Conservation (phyloP, 1,140 invertebrate genomes). For the Psix sp. region DNA sequence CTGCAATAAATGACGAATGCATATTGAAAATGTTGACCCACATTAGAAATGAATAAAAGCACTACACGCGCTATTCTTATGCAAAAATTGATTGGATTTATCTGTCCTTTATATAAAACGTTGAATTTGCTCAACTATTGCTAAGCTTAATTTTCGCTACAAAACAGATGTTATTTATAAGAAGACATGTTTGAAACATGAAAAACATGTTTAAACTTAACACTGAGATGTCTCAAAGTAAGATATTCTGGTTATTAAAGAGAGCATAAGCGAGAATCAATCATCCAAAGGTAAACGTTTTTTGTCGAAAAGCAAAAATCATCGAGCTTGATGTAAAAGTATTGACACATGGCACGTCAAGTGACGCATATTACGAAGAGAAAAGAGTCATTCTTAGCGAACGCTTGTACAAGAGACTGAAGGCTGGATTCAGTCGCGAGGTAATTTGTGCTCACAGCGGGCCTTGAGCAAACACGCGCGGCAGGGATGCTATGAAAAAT, state of each 20-base stretch:
- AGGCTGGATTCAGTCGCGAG: constrained; percentile 73
- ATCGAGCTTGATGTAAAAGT: constrained; percentile 31
- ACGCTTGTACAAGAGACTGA: constrained; percentile 53
- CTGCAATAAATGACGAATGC: constrained; percentile 46
- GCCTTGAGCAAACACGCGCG: constrained; percentile 80
- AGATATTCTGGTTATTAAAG: too few relatives aligned
- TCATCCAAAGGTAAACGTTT: constrained; percentile 17
- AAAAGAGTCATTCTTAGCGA: constrained; percentile 61
- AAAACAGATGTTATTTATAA: too few relatives aligned
- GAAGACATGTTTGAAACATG: too few relatives aligned
- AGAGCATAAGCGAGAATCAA: constrained; percentile 23
- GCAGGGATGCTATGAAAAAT: constrained; percentile 77
- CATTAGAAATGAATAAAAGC: constrained; percentile 31
- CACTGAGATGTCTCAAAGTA: too few relatives aligned
- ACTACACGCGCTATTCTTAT: constrained; percentile 11
- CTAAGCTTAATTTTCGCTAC: too few relatives aligned
- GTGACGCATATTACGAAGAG: constrained; percentile 52
- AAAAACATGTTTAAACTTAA: too few relatives aligned
- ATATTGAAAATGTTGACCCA: constrained; percentile 39
- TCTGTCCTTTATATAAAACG: too few relatives aligned
- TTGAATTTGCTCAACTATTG: too few relatives aligned
- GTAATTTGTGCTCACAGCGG: constrained; percentile 82
- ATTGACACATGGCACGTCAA: constrained; percentile 61
- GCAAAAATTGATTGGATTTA: constrained; percentile 12
- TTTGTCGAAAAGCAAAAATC: constrained; percentile 32